These are phyloP conservation scores for Cerastoderma edule DNA, from an alignment of 2,888 invertebrate species.

Conservation along the genomic window DNA sequence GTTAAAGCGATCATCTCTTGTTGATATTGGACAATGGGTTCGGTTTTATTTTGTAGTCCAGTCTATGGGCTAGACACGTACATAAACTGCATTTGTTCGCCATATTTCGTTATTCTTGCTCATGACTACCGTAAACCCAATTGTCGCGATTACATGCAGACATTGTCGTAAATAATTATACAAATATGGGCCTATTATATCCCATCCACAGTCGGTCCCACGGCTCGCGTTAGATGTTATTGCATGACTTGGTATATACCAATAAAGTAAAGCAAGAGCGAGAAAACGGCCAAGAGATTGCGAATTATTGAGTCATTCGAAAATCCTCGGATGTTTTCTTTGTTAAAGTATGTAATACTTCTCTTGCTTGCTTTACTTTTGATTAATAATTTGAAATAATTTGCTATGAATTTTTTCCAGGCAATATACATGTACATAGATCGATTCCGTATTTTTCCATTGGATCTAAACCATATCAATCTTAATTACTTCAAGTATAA, in stretches of 20 bases:
- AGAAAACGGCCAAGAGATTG: background rate
- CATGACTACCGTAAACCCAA: conserved; percentile 38
- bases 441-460: no score
- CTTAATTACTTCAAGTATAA: no score
- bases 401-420: no score
- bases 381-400: no score
- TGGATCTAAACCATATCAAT: no score
- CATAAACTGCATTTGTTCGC: conserved; percentile 39
- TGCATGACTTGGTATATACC: conserved; percentile 14
- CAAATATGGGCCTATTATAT: conserved; percentile 44
- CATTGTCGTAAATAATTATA: conserved; percentile 53
- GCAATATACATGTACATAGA: no score
- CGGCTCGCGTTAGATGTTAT: conserved; percentile 33
- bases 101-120: conserved; percentile 50
- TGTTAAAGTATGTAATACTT: no score
- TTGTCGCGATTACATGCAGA: conserved; percentile 45
- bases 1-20: conserved; percentile 46
- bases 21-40: conserved; percentile 45
- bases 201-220: conserved; percentile 29
- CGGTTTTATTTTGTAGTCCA: conserved; percentile 60
- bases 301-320: conserved; percentile 16
- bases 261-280: conserved; percentile 29
- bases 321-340: no score
- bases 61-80: no score
- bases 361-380: no score